Base-by-base conservation (phyloP, 2,797 vertebrate genomes). In the Clarias pachynema region DNA sequence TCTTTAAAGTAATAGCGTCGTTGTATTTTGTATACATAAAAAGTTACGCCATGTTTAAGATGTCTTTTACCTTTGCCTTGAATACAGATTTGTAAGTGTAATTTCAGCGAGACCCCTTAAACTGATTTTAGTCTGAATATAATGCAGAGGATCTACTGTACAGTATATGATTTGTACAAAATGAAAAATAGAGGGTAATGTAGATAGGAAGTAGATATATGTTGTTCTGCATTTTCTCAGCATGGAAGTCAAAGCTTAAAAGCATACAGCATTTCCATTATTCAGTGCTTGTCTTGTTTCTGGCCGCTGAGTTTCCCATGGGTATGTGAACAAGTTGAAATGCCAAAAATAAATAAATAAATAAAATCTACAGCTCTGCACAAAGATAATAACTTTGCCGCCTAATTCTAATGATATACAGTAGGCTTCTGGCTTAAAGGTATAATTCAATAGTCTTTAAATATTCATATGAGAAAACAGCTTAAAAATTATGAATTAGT, bases 211-310 rank as follows among this genome's bases (percentile, higher is more conserved):
- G 53, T 26, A 56, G n/a, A 53, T 56, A 26, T 20, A 75, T 56
- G 78, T 82, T 88, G 84, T 89, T 88, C 53, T 77, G 86, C 59
- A 40, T 66, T 26, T 79, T 87, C 86, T 86, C 84, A 57, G 53
- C 0, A 22, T 82, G 57, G 57, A 37, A 84, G 87, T 88, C 86
- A 77, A 82, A 60, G 73, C 69, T 77, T 83, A 84, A 60, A 74
- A 80, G 85, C 79, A 63, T 62, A 81, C 85, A 77, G 18, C 31
- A 77, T 57, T 87, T 81, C 72, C 69, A 89, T 89, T 89, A 86
- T 62, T 86, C 66, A 53, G 29, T 10, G 56, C 57, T 85, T 78
- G 85, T 81, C 86, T 78, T 88, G 86, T 86, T 85, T 84, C 82
- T 56, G 83, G 86, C 49, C 12, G 53, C 82, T 82, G 72, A 63